Percentiles rank a stretch among this genome's conserved stretches.
Evolutionary conservation across 2,888 invertebrate genomes (phyloP).

Genomic region (Caenorhabditis wallacei): DNA sequence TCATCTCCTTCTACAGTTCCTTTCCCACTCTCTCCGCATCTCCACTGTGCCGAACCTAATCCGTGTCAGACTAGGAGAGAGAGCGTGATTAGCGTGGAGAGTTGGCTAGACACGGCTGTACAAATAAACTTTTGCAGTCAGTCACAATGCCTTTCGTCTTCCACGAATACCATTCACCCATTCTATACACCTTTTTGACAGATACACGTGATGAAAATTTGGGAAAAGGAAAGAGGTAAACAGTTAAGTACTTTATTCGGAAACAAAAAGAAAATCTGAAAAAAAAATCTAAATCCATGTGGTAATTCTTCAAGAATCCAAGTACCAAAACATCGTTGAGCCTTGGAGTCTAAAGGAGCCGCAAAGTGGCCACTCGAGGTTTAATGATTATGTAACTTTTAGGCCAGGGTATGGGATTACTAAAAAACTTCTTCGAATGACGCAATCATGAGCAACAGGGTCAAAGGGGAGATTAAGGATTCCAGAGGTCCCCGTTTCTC

Average conservation of each 20-base stretch:
- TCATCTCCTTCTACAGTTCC: not conserved
- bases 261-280: not conserved
- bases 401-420: constrained; percentile 11
- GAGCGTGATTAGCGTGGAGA: constrained; percentile 10
- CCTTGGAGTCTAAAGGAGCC: constrained; percentile 4
- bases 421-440: not conserved
- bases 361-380: constrained; percentile 18
- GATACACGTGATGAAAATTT: not conserved
- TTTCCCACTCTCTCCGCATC: not conserved
- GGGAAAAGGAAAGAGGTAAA: not conserved
- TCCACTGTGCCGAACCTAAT: constrained; percentile 28
- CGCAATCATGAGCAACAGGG: no score
- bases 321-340: not conserved
- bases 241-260: not conserved
- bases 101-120: constrained; percentile 28
- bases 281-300: not conserved
- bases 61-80: not conserved
- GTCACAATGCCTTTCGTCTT: constrained; percentile 14
- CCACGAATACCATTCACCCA: constrained; percentile 4
- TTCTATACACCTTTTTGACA: constrained; percentile 5
- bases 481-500: not conserved
- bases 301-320: not conserved
- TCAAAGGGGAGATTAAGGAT: not conserved
- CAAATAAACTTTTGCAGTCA: constrained; percentile 29
- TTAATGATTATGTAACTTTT: constrained; percentile 5